Evolutionary conservation across 2,888 invertebrate genomes (phyloP).

Genomic region (Drosophila basisetae): DNA sequence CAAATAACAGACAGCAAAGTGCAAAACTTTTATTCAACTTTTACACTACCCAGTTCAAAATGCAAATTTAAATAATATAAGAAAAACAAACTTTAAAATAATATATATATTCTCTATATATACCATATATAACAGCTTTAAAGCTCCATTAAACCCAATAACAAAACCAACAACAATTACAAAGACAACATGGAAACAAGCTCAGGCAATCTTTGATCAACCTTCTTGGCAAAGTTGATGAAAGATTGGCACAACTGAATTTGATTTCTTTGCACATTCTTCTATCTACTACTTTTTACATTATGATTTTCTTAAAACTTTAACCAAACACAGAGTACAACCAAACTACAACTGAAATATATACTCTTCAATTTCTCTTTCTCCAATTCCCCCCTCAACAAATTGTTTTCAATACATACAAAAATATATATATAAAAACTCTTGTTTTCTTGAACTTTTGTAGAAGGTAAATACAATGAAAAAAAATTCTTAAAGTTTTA

Average conservation of each 20-base stretch:
- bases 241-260: constrained; percentile 31
- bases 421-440: constrained; percentile 57
- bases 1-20: constrained; percentile 58
- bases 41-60: constrained; percentile 85
- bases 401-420: constrained; percentile 70
- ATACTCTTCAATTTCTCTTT: constrained; percentile 80
- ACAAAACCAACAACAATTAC: constrained; percentile 48
- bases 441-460: constrained; percentile 85
- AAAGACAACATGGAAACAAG: constrained; percentile 43
- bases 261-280: constrained; percentile 48
- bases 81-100: constrained; percentile 15
- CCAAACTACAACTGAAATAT: constrained; percentile 60
- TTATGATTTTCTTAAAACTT: constrained; percentile 53
- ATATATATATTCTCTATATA: constrained; percentile 19
- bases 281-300: constrained; percentile 27
- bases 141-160: constrained; percentile 35
- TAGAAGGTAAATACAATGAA: constrained; percentile 85
- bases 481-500: constrained; percentile 57
- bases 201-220: constrained; percentile 44
- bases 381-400: constrained; percentile 72
- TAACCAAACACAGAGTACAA: constrained; percentile 48
- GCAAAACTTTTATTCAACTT: constrained; percentile 57
- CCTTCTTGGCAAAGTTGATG: constrained; percentile 45
- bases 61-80: constrained; percentile 68
- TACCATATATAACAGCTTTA: constrained; percentile 18